Base-by-base conservation (phyloP, 1,140 invertebrate genomes). In the Grapholita molesta region DNA sequence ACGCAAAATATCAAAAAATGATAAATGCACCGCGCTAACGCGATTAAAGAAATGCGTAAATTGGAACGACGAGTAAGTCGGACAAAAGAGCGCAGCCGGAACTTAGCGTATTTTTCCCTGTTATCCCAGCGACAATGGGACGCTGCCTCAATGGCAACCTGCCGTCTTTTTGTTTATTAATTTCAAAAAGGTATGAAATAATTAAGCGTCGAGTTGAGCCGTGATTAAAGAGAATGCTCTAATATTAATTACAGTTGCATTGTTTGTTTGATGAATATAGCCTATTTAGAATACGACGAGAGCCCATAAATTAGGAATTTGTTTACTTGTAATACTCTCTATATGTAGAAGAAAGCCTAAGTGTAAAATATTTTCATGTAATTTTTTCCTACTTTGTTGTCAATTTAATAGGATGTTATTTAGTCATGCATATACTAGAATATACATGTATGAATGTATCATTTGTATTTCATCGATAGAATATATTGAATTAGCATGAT, bases 81-180 rank as follows among this genome's bases (percentile, higher is more conserved):
- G 87, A 89, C 83, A 82, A 80, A 77, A 73, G 70, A 68, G 61
- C 70, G 70, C n/a, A 24, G 12, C 28, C 83, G 85, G 86, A 85
- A 86, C 78, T 74, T 79, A 67, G 77, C 75, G 76, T 78, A 87
- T 89, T 91, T 89, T 89, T 89, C 82, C 76, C 79, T 83, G 76
- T 79, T 82, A 83, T 83, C 76, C 79, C 73, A 79, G 84, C 78
- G 88, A 91, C 86, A 89, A 89, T 89, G 69, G 78, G 65, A 75
- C 74, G 68, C 76, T 76, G 73, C 74, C 78, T 81, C 76, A 73
- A 83, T 81, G 79, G 73, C 72, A 80, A 81, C 80, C 76, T 74
- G 72, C 75, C 70, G 78, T 77, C 85, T 86, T 88, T 88, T 89
- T 85, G 86, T 83, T 85, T 85, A 89, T 85, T 88, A 88, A 89